These are phyloP conservation scores for Cydia fagiglandana DNA, from an alignment of 1,140 invertebrate genomes.

Conservation along the genomic window DNA sequence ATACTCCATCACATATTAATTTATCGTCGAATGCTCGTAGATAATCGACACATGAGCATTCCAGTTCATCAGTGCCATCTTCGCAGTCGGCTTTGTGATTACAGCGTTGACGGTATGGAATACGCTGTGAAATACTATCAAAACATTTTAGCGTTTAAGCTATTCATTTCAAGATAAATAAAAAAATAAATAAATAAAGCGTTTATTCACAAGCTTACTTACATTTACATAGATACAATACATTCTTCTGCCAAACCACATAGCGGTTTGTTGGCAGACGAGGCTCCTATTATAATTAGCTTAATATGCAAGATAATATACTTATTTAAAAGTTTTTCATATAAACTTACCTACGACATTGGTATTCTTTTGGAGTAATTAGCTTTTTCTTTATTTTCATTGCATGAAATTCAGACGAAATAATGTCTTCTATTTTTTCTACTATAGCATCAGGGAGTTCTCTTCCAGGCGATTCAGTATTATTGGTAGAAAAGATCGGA, in stretches of 20 bases:
- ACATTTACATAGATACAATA: no score
- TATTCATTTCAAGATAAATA: constrained; percentile 21
- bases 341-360: constrained; percentile 67
- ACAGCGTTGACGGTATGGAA: constrained; percentile 82
- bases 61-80: constrained; percentile 88
- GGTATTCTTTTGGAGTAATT: constrained; percentile 57
- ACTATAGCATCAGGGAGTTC: constrained; percentile 37
- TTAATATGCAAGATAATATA: no score
- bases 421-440: constrained; percentile 47
- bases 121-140: constrained; percentile 82
- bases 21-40: constrained; percentile 76
- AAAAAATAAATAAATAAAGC: no score
- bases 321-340: no score
- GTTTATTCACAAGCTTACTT: no score
- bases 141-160: constrained; percentile 21
- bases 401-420: constrained; percentile 49
- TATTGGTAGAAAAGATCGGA: constrained; percentile 33
- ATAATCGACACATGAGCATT: constrained; percentile 87
- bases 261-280: no score
- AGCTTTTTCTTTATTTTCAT: constrained; percentile 60
- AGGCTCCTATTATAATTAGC: no score
- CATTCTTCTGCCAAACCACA: no score
- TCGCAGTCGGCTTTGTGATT: constrained; percentile 87
- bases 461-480: constrained; percentile 38
- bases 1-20: constrained; percentile 87